Conservation (phyloP, 2,113 vertebrate genomes). For the Tachysurus vachellii region DNA sequence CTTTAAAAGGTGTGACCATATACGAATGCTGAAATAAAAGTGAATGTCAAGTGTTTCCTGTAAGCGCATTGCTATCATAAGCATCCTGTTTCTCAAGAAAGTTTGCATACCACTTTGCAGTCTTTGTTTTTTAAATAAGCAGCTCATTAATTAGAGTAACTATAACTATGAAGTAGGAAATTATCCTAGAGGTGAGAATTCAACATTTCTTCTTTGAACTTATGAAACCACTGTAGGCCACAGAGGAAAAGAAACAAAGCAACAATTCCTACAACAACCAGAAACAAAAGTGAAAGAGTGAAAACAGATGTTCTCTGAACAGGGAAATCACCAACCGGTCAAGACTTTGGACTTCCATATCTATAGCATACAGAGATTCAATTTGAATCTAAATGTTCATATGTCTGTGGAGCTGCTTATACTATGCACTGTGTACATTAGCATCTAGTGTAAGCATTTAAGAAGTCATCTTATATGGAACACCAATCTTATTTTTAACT, state of each 20-base stretch:
- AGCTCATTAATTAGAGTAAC: neutral
- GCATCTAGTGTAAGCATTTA: too few species aligned
- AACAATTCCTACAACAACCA: neutral
- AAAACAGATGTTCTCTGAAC: neutral
- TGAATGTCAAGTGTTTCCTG: neutral
- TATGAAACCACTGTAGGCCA: neutral
- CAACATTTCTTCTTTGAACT: neutral
- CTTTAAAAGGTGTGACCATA: neutral
- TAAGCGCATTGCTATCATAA: neutral
- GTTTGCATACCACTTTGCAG: neutral
- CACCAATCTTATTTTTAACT: too few species aligned
- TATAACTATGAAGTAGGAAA: neutral
- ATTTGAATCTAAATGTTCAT: neutral
- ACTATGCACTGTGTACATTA: too few species aligned
- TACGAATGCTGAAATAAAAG: neutral
- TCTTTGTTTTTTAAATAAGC: neutral
- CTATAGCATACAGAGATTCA: neutral
- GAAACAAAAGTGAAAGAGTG: constrained; percentile 10
- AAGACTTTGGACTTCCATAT: neutral
- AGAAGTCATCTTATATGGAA: too few species aligned
- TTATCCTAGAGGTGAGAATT: neutral
- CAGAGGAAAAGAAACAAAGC: neutral
- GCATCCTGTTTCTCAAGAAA: neutral
- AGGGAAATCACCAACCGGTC: neutral
- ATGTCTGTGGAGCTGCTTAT: too few species aligned